Conservation (phyloP, 2,888 invertebrate genomes). For the Schizotus pectinicornis region DNA sequence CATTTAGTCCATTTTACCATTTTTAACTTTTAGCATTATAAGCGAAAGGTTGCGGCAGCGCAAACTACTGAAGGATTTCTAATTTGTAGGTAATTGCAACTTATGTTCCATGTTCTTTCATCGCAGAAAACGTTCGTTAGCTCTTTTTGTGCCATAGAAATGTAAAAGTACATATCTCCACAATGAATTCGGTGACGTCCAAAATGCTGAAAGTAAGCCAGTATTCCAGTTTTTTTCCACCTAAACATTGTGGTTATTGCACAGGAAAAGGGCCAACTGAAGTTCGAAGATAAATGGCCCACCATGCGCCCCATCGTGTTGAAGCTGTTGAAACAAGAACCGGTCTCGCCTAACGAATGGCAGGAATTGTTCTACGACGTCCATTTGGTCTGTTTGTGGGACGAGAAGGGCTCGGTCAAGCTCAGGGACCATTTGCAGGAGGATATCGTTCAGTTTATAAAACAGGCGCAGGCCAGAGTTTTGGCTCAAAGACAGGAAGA, state of each 20-base stretch:
- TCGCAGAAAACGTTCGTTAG: too few relatives aligned
- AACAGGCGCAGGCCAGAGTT: constrained; percentile 89
- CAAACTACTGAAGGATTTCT: too few relatives aligned
- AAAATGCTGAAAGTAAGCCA: constrained; percentile 45
- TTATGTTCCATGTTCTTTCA: too few relatives aligned
- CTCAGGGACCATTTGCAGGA: constrained; percentile 87
- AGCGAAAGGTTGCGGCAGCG: too few relatives aligned
- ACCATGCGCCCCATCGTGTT: constrained; percentile 92
- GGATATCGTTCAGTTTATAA: constrained; percentile 93
- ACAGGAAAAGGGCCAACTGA: constrained; percentile 80
- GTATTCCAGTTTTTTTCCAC: not conserved
- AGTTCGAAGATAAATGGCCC: constrained; percentile 97
- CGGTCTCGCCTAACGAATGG: constrained; percentile 95
- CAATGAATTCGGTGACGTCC: constrained; percentile 27
- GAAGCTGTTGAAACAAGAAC: constrained; percentile 91
- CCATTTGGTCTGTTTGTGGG: constrained; percentile 96
- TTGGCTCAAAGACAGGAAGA: constrained; percentile 93
- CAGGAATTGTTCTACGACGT: constrained; percentile 96
- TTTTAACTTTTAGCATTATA: too few relatives aligned
- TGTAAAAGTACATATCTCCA: not conserved
- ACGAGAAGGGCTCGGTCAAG: constrained; percentile 91
- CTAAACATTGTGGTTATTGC: constrained; percentile 4
- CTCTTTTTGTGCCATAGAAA: too few relatives aligned
- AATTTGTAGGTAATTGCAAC: too few relatives aligned
- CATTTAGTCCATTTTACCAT: too few relatives aligned